Evolutionary conservation across 2,888 invertebrate species (phyloP), one percentile per base, ranked within the genome.

Genomic region (Dioctria rufipes): DNA sequence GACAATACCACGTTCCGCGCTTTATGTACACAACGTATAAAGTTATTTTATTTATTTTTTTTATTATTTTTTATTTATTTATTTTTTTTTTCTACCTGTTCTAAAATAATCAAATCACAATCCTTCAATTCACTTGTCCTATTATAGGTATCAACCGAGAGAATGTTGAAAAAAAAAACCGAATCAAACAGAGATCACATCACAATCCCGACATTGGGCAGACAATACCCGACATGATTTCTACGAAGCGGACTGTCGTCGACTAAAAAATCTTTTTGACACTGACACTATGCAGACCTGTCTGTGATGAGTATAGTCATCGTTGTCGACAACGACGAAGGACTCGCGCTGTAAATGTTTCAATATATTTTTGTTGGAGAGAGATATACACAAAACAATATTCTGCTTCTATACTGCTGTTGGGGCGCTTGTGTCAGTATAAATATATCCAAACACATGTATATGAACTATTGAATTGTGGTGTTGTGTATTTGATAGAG

Each of bases 171-270:
- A 25, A 25, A n/a, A 78, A 80, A 69, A 67, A 81, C 79, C 43
- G 75, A 42, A 80, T 42, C 71, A 80, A 80, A 82, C 83, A 83
- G 80, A 82, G 25, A 80, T 83, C 81, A 86, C 86, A 4, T 13
- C 42, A 25, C 25, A 25, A 25, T 25, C 25, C 25, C 25, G 25
- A 25, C 25, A 13, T 66, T 9, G 40, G 66, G 63, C 60, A 49
- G 39, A 77, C 42, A 61, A 63, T 54, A 66, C 51, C 37, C 77
- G 86, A 88, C 88, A 88, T 87, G 87, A 87, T 88, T 86, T 84
- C 87, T 86, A 87, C 86, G 86, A 86, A 87, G 86, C 87, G 86
- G 87, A 86, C 87, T 87, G 87, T 87, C 86, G 87, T 87, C 88
- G 87, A 88, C 88, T 88, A 87, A 83, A 88, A 82, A 81, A 81